Evolutionary conservation across 2,113 vertebrate species (phyloP).

Genomic region (Leucopsar rothschildi): DNA sequence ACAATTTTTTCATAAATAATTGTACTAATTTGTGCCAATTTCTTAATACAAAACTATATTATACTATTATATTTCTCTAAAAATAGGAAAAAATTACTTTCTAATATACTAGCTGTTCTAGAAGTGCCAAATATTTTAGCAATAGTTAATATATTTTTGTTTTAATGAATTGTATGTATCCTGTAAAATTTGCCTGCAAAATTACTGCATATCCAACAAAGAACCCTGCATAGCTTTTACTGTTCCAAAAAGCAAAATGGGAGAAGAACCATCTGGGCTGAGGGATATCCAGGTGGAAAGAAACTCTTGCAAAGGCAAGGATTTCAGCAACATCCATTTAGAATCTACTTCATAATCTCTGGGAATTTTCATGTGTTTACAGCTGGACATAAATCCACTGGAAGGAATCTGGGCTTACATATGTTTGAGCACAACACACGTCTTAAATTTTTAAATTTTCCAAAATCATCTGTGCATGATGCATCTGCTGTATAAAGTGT

Average conservation of each 20-base stretch:
- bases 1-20: neutral
- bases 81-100: neutral
- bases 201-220: neutral
- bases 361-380: neutral
- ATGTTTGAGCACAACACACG: neutral
- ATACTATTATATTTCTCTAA: neutral
- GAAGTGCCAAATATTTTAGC: neutral
- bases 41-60: neutral
- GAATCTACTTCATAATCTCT: neutral
- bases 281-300: neutral
- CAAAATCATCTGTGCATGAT: neutral
- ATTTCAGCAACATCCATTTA: neutral
- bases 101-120: neutral
- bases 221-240: neutral
- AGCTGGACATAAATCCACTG: neutral
- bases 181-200: neutral
- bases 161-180: neutral
- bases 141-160: neutral
- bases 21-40: neutral
- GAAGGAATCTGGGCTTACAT: neutral
- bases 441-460: neutral
- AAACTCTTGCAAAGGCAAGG: neutral
- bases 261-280: neutral
- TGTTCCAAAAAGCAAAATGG: neutral
- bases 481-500: neutral